These are phyloP conservation scores for Zaprionus camerounensis DNA, from an alignment of 1,140 invertebrate genomes.

Conservation along the genomic window DNA sequence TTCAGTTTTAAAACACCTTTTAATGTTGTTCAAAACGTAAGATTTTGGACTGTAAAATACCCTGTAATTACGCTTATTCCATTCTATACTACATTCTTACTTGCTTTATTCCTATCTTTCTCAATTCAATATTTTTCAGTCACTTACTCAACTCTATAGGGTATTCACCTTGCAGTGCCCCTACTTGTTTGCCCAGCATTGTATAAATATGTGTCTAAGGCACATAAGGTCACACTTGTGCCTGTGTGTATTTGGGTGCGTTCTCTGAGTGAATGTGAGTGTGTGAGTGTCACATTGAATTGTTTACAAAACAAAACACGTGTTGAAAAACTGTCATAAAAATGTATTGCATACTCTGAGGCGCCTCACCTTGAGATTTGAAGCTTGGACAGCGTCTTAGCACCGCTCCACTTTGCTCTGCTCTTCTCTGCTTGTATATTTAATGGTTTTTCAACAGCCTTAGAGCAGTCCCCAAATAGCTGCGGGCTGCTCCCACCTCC, in stretches of 20 bases:
- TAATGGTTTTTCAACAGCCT: conserved; percentile 58
- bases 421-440: conserved; percentile 21
- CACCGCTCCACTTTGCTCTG: background rate
- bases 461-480: background rate
- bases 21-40: too few species aligned
- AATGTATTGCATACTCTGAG: conserved; percentile 44
- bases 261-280: background rate
- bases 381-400: conserved; percentile 22
- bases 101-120: background rate
- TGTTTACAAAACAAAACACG: conserved; percentile 78
- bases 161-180: background rate
- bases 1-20: too few species aligned
- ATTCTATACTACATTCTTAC: too few species aligned
- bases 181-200: conserved; percentile 2
- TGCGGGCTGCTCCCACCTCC: background rate
- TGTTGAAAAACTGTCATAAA: conserved; percentile 64
- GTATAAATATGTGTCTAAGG: conserved; percentile 43
- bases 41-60: too few species aligned
- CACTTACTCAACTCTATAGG: background rate
- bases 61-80: background rate
- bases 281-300: conserved; percentile 56
- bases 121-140: too few species aligned
- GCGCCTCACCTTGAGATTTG: conserved; percentile 59
- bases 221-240: conserved; percentile 27
- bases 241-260: conserved; percentile 1